These are phyloP conservation scores for Hedya salicella DNA, from an alignment of 2,888 invertebrate species.

Conservation along the genomic window DNA sequence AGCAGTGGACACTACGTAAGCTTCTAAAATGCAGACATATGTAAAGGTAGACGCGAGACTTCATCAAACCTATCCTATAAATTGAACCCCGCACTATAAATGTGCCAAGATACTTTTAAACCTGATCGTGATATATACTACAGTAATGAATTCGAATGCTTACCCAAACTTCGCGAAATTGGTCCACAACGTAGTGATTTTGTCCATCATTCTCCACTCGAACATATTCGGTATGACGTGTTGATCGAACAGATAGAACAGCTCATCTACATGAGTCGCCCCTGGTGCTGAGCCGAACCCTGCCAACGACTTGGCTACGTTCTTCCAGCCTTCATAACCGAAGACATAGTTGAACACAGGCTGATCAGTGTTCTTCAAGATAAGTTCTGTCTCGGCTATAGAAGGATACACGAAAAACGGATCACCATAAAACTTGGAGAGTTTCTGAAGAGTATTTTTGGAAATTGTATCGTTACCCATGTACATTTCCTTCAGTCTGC, in stretches of 20 bases:
- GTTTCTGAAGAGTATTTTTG: constrained; percentile 58
- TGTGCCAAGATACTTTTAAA: too few relatives aligned
- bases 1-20: too few relatives aligned
- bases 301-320: constrained; percentile 56
- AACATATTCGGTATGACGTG: constrained; percentile 54
- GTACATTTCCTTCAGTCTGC: constrained; percentile 66
- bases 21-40: too few relatives aligned
- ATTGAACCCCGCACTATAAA: too few relatives aligned
- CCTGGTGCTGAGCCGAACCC: constrained; percentile 55
- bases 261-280: constrained; percentile 71
- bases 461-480: constrained; percentile 63
- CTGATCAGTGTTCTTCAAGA: constrained; percentile 56
- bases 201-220: constrained; percentile 51
- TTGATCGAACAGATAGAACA: constrained; percentile 72
- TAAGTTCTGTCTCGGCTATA: constrained; percentile 63
- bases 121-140: too few relatives aligned
- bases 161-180: constrained; percentile 45
- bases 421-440: constrained; percentile 65
- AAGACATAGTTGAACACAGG: constrained; percentile 68
- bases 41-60: too few relatives aligned
- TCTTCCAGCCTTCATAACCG: constrained; percentile 63
- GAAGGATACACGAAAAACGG: constrained; percentile 56
- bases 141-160: neutral
- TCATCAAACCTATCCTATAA: too few relatives aligned
- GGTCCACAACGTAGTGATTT: constrained; percentile 45